Evolutionary conservation across 2,113 vertebrate species (phyloP).

Genomic region (Embiotoca jacksoni): DNA sequence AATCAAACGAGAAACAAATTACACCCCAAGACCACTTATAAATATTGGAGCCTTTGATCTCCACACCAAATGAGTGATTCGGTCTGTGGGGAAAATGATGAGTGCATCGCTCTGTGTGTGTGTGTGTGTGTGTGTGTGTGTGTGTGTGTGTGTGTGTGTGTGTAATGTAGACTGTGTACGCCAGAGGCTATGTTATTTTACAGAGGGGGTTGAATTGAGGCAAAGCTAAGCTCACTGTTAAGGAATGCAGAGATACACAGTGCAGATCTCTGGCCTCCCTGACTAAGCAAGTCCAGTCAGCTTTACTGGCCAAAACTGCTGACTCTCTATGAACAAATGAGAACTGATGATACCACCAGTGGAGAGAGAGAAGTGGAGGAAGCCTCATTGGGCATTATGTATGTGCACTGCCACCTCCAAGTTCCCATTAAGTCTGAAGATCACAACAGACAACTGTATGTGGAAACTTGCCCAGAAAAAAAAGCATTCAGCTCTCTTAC

Average conservation of each 20-base stretch:
- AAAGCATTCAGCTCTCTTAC: too few relatives aligned
- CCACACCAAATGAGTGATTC: slow-evolving; percentile 63
- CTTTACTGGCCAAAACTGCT: slow-evolving; percentile 36
- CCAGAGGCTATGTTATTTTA: slow-evolving; percentile 30
- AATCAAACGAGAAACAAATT: slow-evolving; percentile 76
- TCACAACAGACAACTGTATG: not conserved
- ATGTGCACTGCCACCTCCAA: not conserved
- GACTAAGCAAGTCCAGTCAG: slow-evolving; percentile 49
- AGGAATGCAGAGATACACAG: slow-evolving; percentile 58
- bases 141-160: slow-evolving; percentile 24
- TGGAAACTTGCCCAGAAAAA: too few relatives aligned
- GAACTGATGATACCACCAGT: slow-evolving; percentile 17
- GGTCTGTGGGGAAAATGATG: slow-evolving; percentile 54
- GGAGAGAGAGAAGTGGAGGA: slow-evolving; percentile 1
- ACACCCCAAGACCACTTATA: slow-evolving; percentile 64
- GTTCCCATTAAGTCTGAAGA: not conserved
- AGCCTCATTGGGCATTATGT: not conserved
- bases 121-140: slow-evolving; percentile 18
- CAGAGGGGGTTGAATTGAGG: slow-evolving; percentile 47
- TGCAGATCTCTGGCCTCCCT: slow-evolving; percentile 39
- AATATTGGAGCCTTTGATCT: slow-evolving; percentile 81
- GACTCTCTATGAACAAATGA: slow-evolving; percentile 18
- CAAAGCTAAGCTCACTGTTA: slow-evolving; percentile 50
- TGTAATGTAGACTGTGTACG: slow-evolving; percentile 13
- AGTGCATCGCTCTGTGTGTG: not conserved